Conservation (phyloP, 1,140 invertebrate genomes). For the Drosophila nasuta region DNA sequence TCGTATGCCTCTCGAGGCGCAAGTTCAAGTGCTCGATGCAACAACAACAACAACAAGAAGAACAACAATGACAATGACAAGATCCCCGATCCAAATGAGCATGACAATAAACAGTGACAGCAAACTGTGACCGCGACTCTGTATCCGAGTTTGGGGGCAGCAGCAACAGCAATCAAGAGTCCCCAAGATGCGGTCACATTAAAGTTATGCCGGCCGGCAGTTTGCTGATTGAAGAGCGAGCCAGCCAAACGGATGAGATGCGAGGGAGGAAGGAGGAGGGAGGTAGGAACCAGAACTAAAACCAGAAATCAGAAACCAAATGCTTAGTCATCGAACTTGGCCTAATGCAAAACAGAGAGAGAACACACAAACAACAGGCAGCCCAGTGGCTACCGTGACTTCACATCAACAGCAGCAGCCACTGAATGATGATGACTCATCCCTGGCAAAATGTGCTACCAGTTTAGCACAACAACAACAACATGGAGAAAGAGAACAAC, state of each 20-base stretch:
- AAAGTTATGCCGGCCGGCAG: conserved; percentile 71
- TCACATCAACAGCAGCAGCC: not conserved
- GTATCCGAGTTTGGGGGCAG: conserved; percentile 9
- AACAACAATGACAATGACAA: conserved; percentile 11
- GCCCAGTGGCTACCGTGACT: conserved; percentile 55
- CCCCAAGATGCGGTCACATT: conserved; percentile 68
- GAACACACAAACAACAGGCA: conserved; percentile 50
- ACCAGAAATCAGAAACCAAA: conserved; percentile 45
- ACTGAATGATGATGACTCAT: conserved; percentile 59
- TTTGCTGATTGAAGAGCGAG: conserved; percentile 30
- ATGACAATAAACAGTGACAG: conserved; percentile 38
- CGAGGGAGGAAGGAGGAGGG: not conserved
- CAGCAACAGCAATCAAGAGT: conserved; percentile 45
- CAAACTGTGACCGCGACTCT: conserved; percentile 1
- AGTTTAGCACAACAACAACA: conserved; percentile 57
- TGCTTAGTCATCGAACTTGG: conserved; percentile 82
- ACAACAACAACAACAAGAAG: not conserved
- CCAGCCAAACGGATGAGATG: not conserved
- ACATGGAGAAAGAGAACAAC: not conserved
- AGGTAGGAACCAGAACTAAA: conserved; percentile 41
- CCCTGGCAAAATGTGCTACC: conserved; percentile 75
- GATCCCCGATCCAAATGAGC: conserved; percentile 30
- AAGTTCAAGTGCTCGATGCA: conserved; percentile 20
- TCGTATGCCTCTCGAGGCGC: not conserved
- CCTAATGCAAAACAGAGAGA: conserved; percentile 73